A percentile compares a stretch with the other conserved stretches of the same genome.
These are phyloP conservation scores for Girardinichthys multiradiatus DNA, from an alignment of 2,113 vertebrate species.

Conservation along the genomic window DNA sequence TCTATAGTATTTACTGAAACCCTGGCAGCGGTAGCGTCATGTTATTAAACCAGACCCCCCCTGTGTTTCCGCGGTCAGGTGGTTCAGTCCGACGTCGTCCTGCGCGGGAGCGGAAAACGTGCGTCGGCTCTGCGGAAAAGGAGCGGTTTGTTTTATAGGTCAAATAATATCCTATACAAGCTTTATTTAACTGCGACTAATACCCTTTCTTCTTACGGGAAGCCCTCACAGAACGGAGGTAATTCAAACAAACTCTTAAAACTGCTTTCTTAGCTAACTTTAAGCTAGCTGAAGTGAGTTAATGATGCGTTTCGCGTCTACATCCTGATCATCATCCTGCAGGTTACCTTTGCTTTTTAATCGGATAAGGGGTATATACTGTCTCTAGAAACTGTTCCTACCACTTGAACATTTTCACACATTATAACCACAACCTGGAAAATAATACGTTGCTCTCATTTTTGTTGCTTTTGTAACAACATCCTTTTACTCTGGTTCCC, in stretches of 20 bases:
- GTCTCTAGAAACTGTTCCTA: background rate
- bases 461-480: too few species aligned
- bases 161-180: background rate
- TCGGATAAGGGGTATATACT: background rate
- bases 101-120: slow-evolving; percentile 76
- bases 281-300: slow-evolving; percentile 21
- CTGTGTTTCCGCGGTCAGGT: background rate
- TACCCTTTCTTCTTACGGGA: rapidly evolving
- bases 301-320: background rate
- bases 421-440: too few species aligned
- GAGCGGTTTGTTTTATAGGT: slow-evolving; percentile 22
- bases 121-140: slow-evolving; percentile 43
- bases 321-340: background rate
- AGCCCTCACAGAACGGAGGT: background rate
- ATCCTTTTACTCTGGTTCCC: too few species aligned
- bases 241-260: background rate
- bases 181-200: background rate
- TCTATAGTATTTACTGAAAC: background rate
- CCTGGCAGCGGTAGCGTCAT: background rate
- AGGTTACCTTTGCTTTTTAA: background rate
- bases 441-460: too few species aligned
- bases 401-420: too few species aligned
- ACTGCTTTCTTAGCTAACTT: background rate
- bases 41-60: background rate
- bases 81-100: slow-evolving; percentile 63